phyloP scores from a whole-genome alignment of 2,113 vertebrate genomes.

The Erpornis zantholeuca region DNA sequence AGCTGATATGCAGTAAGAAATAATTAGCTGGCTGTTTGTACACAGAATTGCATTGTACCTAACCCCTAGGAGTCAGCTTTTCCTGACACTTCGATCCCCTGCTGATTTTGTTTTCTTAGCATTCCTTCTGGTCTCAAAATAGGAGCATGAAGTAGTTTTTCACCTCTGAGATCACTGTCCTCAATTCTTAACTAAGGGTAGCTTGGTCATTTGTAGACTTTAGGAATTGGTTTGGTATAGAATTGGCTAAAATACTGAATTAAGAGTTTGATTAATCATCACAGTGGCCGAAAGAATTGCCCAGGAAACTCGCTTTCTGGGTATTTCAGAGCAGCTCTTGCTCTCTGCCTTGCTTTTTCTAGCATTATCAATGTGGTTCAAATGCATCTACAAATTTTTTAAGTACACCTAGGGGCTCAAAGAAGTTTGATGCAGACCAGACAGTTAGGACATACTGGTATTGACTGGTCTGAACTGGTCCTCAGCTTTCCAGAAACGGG shows the following conservation, averaged over 20 bases:
- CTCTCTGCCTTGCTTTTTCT: background rate
- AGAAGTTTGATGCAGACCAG: rapidly evolving
- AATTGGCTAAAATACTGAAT: background rate
- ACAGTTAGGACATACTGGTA: background rate
- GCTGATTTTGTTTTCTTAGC: constrained; percentile 27
- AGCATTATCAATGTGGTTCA: background rate
- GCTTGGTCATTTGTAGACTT: background rate
- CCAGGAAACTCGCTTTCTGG: background rate
- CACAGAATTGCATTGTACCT: background rate
- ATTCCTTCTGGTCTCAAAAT: background rate
- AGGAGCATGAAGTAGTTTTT: background rate
- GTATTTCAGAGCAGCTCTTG: background rate
- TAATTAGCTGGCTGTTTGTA: constrained; percentile 55
- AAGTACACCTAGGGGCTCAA: background rate
- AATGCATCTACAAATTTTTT: background rate
- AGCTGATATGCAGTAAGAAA: constrained; percentile 52
- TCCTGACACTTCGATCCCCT: constrained; percentile 4
- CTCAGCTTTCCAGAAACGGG: background rate
- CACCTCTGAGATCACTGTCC: background rate
- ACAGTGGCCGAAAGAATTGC: background rate
- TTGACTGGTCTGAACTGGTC: background rate
- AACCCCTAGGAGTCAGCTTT: background rate
- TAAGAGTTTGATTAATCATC: background rate
- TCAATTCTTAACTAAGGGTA: background rate
- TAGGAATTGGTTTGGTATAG: background rate